Conservation (phyloP, 2,797 vertebrate species). For the Holocentrus rufus region DNA sequence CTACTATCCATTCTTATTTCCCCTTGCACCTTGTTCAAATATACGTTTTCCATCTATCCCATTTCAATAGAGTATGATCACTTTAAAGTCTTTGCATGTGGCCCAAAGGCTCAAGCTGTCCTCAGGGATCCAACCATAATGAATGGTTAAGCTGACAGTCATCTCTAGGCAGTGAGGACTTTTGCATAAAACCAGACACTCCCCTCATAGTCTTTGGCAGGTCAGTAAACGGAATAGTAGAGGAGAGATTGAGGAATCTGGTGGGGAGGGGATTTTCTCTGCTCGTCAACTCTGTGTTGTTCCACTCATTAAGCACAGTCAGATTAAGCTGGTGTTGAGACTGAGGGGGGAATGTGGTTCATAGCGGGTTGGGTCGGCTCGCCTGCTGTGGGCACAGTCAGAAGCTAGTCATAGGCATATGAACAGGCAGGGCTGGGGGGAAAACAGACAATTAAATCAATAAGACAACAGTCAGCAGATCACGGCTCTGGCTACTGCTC, state of each 20-base stretch:
- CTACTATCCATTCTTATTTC: constrained; percentile 31
- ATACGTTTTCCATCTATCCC: neutral
- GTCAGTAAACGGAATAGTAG: constrained; percentile 63
- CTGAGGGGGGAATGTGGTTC: constrained; percentile 50
- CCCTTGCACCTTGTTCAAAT: constrained; percentile 29
- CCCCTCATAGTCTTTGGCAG: constrained; percentile 65
- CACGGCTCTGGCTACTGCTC: constrained; percentile 39
- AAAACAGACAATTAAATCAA: constrained; percentile 78
- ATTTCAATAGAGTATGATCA: constrained; percentile 41
- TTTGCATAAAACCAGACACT: constrained; percentile 71
- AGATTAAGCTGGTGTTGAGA: constrained; percentile 65
- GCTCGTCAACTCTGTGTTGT: constrained; percentile 68
- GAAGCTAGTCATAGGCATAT: constrained; percentile 54
- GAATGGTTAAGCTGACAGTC: constrained; percentile 72
- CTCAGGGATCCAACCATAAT: constrained; percentile 58
- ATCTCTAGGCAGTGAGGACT: constrained; percentile 43
- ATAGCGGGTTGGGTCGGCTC: constrained; percentile 51
- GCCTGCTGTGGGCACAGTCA: constrained; percentile 56
- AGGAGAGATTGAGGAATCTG: constrained; percentile 51
- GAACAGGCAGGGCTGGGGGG: constrained; percentile 59
- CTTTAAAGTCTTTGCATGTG: constrained; percentile 55
- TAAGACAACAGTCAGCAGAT: constrained; percentile 75
- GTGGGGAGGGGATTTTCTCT: constrained; percentile 41
- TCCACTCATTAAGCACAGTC: constrained; percentile 71
- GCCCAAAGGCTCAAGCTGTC: constrained; percentile 57